Percentiles rank a stretch among this genome's conserved stretches.
These are phyloP conservation scores for Pungitius pungitius DNA, from an alignment of 2,113 vertebrate genomes.

Conservation along the genomic window DNA sequence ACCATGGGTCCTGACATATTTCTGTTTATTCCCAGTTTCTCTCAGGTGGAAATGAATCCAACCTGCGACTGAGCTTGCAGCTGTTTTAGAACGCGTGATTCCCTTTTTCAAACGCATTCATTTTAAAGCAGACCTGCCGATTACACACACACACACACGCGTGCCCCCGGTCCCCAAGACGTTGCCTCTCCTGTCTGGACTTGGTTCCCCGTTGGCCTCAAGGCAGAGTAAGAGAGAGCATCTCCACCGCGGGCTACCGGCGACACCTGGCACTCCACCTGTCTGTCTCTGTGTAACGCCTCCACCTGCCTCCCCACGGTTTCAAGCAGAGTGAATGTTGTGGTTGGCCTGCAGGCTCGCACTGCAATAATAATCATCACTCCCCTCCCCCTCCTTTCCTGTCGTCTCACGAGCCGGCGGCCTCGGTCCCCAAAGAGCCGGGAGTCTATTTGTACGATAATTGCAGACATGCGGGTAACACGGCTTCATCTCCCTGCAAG, in stretches of 20 bases:
- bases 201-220: conserved; percentile 56
- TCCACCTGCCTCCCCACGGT: conserved; percentile 19
- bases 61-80: conserved; percentile 15
- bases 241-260: conserved; percentile 23
- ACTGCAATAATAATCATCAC: conserved; percentile 34
- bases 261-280: conserved; percentile 57
- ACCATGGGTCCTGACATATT: background rate
- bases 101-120: background rate
- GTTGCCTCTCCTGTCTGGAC: conserved; percentile 56
- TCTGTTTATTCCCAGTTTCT: conserved; percentile 4
- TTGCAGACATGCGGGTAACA: background rate
- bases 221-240: conserved; percentile 36
- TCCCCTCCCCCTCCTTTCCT: conserved; percentile 8
- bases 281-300: conserved; percentile 22
- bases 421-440: conserved; percentile 22
- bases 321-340: conserved; percentile 23
- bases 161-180: no score
- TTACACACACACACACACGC: conserved; percentile 17
- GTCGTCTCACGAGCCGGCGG: conserved; percentile 25
- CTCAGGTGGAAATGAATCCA: conserved; percentile 1
- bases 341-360: conserved; percentile 35
- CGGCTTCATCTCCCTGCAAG: background rate
- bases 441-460: conserved; percentile 35
- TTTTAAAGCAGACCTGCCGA: background rate
- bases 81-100: conserved; percentile 1